Base-by-base conservation (phyloP, 2,113 vertebrate genomes). In the Saguinus midas region DNA sequence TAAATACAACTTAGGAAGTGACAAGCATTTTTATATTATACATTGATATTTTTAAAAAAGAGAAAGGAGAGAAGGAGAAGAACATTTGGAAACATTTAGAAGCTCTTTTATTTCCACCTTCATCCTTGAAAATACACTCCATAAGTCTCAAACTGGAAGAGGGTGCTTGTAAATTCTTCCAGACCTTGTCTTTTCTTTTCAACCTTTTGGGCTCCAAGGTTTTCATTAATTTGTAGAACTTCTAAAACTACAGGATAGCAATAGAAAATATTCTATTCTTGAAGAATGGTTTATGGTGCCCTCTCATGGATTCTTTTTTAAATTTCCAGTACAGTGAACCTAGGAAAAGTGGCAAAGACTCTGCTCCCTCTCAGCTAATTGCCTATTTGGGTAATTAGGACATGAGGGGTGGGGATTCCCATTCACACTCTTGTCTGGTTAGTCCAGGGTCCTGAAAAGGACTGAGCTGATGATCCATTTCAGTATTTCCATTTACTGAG, bases 271-370 rank as follows among this genome's bases (percentile, higher is more conserved):
- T 37, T 76, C 20, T 76, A 4, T 3, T 1, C 0, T 2, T 88
- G 95, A 78, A 64, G 43, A 72, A 9, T 1, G 96, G 96, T 84
- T 97, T 97, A 78, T 52, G 84, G 95, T 97, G 93, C 98, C 97
- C 98, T 98, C 98, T 98, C 94, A 98, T 97, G 97, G 98, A 89
- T 3, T 16, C 4, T 8, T 27, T 35, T 80, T 64, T 73, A n/a
- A 82, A 79, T 83, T 87, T 66, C 75, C 55, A 20, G 48, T 1
- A 25, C 55, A 6, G 5, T n/a, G 43, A 91, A 50, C 9, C 45
- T 3, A 55, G 78, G 68, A 79, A 79, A 58, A 16, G 45, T 32
- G 4, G 10, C 40, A 68, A 66, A 80, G 23, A 37, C 61, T 8
- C 10, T 20, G 37, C 61, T 61, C 40, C 43, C 64, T 40, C 21